Base-by-base conservation (phyloP, 1,140 invertebrate genomes). In the Hylaeus anthracinus region DNA sequence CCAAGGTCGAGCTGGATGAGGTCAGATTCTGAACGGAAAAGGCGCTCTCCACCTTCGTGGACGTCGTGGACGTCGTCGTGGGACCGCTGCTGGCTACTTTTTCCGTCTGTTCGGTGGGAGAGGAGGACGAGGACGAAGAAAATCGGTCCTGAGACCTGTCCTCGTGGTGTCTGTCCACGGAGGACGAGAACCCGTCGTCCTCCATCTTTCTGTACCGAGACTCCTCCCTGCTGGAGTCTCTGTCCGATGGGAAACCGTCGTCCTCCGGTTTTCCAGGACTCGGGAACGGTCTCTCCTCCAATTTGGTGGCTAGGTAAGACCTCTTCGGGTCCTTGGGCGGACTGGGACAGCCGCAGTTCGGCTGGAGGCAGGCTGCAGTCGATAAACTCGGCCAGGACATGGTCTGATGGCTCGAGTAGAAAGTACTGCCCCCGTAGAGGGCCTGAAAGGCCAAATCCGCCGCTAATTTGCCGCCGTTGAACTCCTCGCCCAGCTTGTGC, bases 371-470 rank as follows among this genome's bases (percentile, higher is more conserved):
- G 4, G 76, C 41, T 2, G 82, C 26, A 1, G 87, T 76, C 1
- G 86, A 81, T 5, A 93, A 90, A 12, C 86, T 82, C 5, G 95
- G 95, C 86, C 95, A 95, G 3, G 94, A 73, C 26, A 89, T 89
- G 6, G 88, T 79, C 12, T 93, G 92, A 26, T 92, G 92, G 37
- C 88, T 89, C 1, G 93, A 92, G 70, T 91, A 96, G 76, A 90
- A 94, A 82, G 93, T 92, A n/a, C 92, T 92, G 69, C 94, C 91
- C 58, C 93, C 94, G 89, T 95, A 96, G 1, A 96, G 91, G 0
- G 95, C 95, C 88, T 94, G 93, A 6, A 93, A 94, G 0, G 96
- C 96, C 12, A 96, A 86, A 89, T 96, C 96, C 0, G 96, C 95
- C 0, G 95, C 95, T 8, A 96, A 90, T 89, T 95, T 95, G 2